Evolutionary conservation across 2,113 vertebrate genomes (phyloP), one percentile per base, ranked within the genome.

Genomic region (Zootoca vivipara): DNA sequence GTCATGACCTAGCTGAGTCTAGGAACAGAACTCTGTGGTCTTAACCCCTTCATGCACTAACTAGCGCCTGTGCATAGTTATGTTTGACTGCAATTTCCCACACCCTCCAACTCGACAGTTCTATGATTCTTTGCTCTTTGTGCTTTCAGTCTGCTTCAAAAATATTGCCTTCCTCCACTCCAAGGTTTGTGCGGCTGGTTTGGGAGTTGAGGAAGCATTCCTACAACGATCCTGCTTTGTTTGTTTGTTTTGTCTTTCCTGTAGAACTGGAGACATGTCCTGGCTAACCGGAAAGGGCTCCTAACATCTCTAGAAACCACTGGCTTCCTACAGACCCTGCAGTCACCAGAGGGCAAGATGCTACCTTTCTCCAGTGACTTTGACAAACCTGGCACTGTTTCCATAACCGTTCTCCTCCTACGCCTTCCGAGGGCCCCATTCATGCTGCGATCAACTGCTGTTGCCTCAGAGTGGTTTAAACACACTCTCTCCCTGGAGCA

Each of bases 281-380:
- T 97, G 96, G 96, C 90, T 97, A 64, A 95, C 95, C 7, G 96
- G 96, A n/a, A 97, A 97, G 90, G 95, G 96, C 80, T 96, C 94
- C n/a, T 97, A 96, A 93, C 0, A 0, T 26, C n/a, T 72, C 33
- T 0, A 0, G 7, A 26, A 62, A 26, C 1, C 28, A 1, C 52
- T 83, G 83, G 86, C 0, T 0, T 87, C 38, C 78, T 79, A 35
- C 56, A 26, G 87, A 82, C 9, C 35, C 92, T 75, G 88, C 1
- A 2, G 78, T 86, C 0, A 0, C 78, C 52, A 0, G 0, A 1
- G 28, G 28, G 74, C 46, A 12, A 88, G 3, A 46, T 88, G 33
- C 28, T 80, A 40, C 84, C 46, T 52, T 52, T 74, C 73, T 77
- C 64, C 20, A 7, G 69, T 72, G 83, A 87, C 75, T 2, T 30